Evolutionary conservation across 1,140 invertebrate species (phyloP).

Genomic region (Drosophila lacteicornis): DNA sequence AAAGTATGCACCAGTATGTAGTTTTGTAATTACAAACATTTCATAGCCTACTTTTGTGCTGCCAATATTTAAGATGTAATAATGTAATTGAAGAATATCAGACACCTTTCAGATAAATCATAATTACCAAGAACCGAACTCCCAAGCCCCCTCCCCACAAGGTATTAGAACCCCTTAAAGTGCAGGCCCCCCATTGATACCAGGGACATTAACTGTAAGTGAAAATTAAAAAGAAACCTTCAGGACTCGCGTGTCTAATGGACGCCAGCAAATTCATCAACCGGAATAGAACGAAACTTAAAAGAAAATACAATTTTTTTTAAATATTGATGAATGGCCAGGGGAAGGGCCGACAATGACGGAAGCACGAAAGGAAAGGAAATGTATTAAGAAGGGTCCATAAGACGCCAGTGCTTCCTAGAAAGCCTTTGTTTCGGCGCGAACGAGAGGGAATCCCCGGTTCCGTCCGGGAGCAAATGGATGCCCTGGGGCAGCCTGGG

Average conservation of each 20-base stretch:
- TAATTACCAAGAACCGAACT: not conserved
- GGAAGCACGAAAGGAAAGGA: conserved; percentile 12
- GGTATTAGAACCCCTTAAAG: not conserved
- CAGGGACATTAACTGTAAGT: not conserved
- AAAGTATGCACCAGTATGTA: too few relatives aligned
- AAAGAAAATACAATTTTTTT: conserved; percentile 7
- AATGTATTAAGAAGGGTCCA: conserved; percentile 39
- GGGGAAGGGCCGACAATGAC: not conserved
- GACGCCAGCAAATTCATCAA: conserved; percentile 2
- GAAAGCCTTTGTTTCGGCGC: conserved; percentile 19
- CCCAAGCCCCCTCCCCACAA: not conserved
- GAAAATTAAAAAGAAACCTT: conserved; percentile 7
- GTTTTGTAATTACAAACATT: too few relatives aligned
- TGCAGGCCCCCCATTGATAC: not conserved
- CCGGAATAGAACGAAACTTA: conserved; percentile 13
- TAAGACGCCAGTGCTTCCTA: conserved; percentile 16
- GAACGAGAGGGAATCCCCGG: not conserved
- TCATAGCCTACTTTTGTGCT: too few relatives aligned
- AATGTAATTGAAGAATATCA: not conserved
- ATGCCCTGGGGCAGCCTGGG: conserved; percentile 1
- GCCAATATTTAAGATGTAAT: too few relatives aligned
- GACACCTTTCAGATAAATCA: not conserved
- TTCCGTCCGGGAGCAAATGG: conserved; percentile 1
- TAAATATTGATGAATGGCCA: conserved; percentile 38
- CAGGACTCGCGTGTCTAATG: not conserved